Base-by-base conservation (phyloP, 2,113 vertebrate species). In the Mormyrus iriodes region DNA sequence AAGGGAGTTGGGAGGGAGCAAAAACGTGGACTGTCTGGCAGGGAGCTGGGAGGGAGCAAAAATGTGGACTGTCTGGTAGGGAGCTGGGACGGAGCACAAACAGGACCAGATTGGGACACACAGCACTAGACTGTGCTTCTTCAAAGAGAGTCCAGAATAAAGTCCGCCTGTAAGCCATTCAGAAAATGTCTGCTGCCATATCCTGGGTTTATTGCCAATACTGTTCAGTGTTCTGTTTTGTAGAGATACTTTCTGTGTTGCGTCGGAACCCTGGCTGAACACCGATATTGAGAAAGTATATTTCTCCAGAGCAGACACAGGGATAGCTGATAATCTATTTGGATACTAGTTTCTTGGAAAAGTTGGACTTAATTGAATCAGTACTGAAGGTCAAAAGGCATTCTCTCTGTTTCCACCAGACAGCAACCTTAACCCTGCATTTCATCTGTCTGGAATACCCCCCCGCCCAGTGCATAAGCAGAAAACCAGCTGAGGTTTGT, bases 381-480 rank as follows among this genome's bases (percentile, higher is more conserved):
- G 39, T 24, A 35, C 21, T 85, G 76, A 88, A 88, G 55, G 88
- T 89, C 85, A 90, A 19, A 84, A 51, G n/a, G n/a, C 85, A 44
- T 55, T 83, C 86, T 46, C 76, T 49, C 24, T 24, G 69, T 51
- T 79, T 89, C 51, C 88, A 53, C 49, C 85, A 84, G 53, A 73
- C 58, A 85, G 58, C 24, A 86, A 89, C 58, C 82, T 65, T 27
- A 85, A 31, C 88, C 44, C 88, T 21, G 85, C 89, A 86, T 24
- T 88, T 85, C 90, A 90, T 90, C 91, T 90, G 90, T 90, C 86
- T 88, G 76, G 79, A 89, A 65, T 17, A 27, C 31, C 12, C 48
- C 24, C 58, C 58, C n/a, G n/a, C 73, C 31, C 79, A 44, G 52
- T 19, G 31, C 39, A n/a, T 44, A 19, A 89, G 76, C 44, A 52